Evolutionary conservation across 2,888 invertebrate genomes (phyloP).

Genomic region (Acrocyrtus sp.): DNA sequence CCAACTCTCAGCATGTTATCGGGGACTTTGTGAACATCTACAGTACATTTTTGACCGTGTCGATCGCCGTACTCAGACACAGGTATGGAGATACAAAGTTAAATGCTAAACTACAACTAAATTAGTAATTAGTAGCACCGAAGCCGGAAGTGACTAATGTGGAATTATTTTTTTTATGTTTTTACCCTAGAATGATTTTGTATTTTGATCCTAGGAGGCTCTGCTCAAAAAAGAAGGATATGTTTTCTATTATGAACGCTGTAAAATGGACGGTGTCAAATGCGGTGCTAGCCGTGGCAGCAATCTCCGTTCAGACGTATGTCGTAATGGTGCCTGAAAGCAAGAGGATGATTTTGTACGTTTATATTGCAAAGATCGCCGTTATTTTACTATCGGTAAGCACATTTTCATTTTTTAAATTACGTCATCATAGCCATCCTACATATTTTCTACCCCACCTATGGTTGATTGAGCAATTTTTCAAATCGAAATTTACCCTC

Average conservation of each 20-base stretch:
- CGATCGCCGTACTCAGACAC: conserved; percentile 61
- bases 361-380: conserved; percentile 53
- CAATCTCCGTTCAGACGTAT: conserved; percentile 48
- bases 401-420: neutral
- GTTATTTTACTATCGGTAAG: conserved; percentile 58
- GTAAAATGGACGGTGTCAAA: conserved; percentile 60
- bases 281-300: conserved; percentile 44
- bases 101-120: neutral
- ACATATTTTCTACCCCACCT: too few species aligned
- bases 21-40: conserved; percentile 60
- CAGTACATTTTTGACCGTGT: conserved; percentile 58
- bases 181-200: neutral
- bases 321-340: conserved; percentile 30
- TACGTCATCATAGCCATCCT: neutral
- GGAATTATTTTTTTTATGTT: neutral
- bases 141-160: neutral
- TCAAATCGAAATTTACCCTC: too few species aligned
- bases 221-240: conserved; percentile 63
- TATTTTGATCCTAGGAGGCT: conserved; percentile 46
- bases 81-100: conserved; percentile 44
- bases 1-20: conserved; percentile 58
- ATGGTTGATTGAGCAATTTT: too few species aligned
- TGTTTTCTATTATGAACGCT: conserved; percentile 59
- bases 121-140: neutral
- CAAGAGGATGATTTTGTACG: conserved; percentile 8